phyloP scores from a whole-genome alignment of 2,113 vertebrate species.

The Gambusia holbrooki region DNA sequence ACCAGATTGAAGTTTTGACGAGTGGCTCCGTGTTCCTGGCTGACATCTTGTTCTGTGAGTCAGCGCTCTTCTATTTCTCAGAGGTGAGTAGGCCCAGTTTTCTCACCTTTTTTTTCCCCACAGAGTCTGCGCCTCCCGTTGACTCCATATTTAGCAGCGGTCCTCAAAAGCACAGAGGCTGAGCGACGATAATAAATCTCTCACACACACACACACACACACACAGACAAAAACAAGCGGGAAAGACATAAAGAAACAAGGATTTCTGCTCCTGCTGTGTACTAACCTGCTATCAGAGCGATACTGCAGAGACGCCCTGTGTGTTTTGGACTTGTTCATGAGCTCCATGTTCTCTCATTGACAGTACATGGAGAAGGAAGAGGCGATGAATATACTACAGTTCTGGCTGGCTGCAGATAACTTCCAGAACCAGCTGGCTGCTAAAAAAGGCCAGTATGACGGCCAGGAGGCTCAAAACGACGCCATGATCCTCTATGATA shows the following conservation, averaged over 20 bases:
- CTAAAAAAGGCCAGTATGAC: constrained; percentile 97
- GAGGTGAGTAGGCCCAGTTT: constrained; percentile 85
- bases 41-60: constrained; percentile 98
- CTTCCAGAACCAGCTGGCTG: constrained; percentile 97
- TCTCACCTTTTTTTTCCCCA: neutral
- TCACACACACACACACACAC: too few relatives aligned
- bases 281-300: neutral
- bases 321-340: neutral
- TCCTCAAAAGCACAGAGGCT: neutral
- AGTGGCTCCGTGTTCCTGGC: constrained; percentile 97
- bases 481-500: constrained; percentile 99
- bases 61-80: constrained; percentile 98
- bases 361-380: constrained; percentile 99
- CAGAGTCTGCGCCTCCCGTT: neutral
- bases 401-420: constrained; percentile 99
- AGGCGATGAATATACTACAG: constrained; percentile 94
- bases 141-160: neutral
- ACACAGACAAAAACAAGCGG: neutral
- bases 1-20: constrained; percentile 99
- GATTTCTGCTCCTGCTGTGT: too few relatives aligned
- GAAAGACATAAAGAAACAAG: neutral
- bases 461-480: constrained; percentile 98
- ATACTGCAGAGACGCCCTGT: too few relatives aligned
- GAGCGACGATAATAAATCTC: neutral
- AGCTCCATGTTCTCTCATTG: constrained; percentile 5